Conservation (phyloP, 2,888 invertebrate species). For the Ashinkailepas kermadecensis region DNA sequence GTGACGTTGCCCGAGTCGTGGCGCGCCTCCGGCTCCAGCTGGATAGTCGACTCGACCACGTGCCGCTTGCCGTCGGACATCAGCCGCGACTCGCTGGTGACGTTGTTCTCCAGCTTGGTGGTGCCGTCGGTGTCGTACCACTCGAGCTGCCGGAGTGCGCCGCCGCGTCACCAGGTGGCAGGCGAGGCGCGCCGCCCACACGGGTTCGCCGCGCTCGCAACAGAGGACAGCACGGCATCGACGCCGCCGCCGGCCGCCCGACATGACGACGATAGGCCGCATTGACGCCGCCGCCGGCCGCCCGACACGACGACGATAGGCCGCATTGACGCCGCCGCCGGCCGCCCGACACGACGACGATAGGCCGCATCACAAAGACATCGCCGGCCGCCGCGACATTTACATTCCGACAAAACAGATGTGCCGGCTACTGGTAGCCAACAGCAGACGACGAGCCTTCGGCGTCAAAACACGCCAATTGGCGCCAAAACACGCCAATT, state of each 20-base stretch:
- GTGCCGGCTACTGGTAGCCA: too few species aligned
- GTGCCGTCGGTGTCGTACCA: slow-evolving; percentile 3
- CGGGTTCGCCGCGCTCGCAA: not conserved
- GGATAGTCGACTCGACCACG: slow-evolving; percentile 41
- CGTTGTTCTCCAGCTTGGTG: not conserved
- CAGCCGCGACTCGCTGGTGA: not conserved
- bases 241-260: not conserved
- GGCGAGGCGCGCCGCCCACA: not conserved
- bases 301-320: too few species aligned
- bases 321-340: too few species aligned
- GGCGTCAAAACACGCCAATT: too few species aligned
- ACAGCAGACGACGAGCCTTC: too few species aligned
- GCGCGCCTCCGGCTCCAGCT: slow-evolving; percentile 40
- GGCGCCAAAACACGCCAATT: too few species aligned
- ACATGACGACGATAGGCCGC: too few species aligned
- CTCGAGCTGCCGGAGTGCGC: not conserved
- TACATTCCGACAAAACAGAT: too few species aligned
- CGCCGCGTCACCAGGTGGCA: not conserved
- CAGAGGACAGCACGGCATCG: not conserved
- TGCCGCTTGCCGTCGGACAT: slow-evolving; percentile 39
- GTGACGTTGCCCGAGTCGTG: slow-evolving; percentile 42
- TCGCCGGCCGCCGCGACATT: too few species aligned
- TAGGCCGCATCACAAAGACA: too few species aligned
- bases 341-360: too few species aligned
- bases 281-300: too few species aligned